Percentiles rank a stretch among this genome's conserved stretches.
Conservation (phyloP, 2,888 invertebrate species). For the Megalurothrips usitatus region DNA sequence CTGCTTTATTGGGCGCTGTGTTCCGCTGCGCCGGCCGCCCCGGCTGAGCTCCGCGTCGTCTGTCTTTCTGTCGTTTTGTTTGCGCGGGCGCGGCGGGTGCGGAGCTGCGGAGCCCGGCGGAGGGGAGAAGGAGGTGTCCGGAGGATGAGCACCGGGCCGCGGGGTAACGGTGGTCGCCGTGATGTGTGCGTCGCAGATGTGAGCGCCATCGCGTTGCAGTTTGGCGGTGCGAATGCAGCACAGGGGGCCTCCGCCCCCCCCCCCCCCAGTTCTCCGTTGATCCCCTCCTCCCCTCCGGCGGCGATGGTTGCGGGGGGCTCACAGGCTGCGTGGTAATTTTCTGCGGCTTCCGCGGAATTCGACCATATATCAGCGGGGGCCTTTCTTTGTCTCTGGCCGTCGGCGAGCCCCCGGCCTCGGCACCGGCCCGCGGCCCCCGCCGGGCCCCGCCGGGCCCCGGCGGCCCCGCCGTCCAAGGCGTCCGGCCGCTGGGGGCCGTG, state of each 20-base stretch:
- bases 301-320: background rate
- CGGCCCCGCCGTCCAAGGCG: too few species aligned
- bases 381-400: background rate
- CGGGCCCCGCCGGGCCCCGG: background rate
- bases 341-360: conserved; percentile 4
- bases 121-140: too few species aligned
- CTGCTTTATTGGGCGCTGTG: background rate
- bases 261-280: background rate
- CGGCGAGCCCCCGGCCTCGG: background rate
- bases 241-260: background rate
- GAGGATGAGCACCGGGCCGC: too few species aligned
- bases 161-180: too few species aligned
- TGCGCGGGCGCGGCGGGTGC: too few species aligned
- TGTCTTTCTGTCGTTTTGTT: background rate
- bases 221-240: too few species aligned
- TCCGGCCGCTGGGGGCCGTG: too few species aligned
- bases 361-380: conserved; percentile 11
- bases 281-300: background rate
- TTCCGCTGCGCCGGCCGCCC: too few species aligned
- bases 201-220: too few species aligned
- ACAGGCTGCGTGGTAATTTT: conserved; percentile 13
- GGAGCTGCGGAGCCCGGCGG: too few species aligned
- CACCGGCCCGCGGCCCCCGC: background rate
- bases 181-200: too few species aligned
- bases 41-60: background rate